A percentile compares a stretch with the other conserved stretches of the same genome.
phyloP scores from a whole-genome alignment of 2,797 vertebrate genomes.

The Notamacropus eugenii region DNA sequence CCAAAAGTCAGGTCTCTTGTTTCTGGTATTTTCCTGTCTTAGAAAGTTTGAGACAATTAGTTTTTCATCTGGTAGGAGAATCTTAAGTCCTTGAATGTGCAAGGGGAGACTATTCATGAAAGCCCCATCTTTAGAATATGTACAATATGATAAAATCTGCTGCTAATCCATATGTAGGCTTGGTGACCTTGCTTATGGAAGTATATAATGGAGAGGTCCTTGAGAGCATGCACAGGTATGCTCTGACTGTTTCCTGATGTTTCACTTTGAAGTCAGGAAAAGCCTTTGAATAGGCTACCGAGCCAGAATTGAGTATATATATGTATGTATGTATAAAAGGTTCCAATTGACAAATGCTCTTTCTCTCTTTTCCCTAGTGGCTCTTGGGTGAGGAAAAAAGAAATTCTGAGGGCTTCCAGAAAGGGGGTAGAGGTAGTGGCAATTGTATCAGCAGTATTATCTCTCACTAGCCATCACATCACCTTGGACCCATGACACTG shows the following conservation, averaged over 20 bases:
- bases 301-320: not conserved
- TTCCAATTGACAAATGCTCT: not conserved
- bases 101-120: not conserved
- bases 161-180: not conserved
- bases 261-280: not conserved
- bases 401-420: not conserved
- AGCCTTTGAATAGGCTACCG: not conserved
- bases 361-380: not conserved
- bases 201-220: not conserved
- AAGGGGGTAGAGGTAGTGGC: not conserved
- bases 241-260: not conserved
- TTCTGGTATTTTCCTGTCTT: not conserved
- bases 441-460: not conserved
- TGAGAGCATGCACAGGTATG: not conserved
- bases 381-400: not conserved
- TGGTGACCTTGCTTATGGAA: not conserved
- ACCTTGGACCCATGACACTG: not conserved
- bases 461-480: not conserved
- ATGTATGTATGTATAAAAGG: not conserved
- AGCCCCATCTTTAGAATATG: not conserved
- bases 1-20: not conserved
- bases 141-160: not conserved
- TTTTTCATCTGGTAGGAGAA: not conserved
- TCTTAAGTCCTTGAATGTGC: not conserved
- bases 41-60: not conserved